Percentiles rank a stretch among this genome's conserved stretches.
These are phyloP conservation scores for Aporophyla nigra DNA, from an alignment of 2,888 invertebrate species.

Conservation along the genomic window DNA sequence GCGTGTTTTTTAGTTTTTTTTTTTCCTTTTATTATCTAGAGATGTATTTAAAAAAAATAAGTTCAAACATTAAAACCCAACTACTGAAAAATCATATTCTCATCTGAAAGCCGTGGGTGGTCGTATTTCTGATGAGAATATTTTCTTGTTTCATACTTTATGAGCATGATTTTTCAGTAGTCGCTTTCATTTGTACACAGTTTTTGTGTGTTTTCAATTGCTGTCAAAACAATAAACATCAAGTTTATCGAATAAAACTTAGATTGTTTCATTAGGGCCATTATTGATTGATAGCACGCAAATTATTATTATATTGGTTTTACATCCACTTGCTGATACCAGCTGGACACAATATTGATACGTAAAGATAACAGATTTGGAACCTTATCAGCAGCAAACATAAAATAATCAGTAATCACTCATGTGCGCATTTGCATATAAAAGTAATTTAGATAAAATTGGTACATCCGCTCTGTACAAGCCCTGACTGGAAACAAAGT, in stretches of 20 bases:
- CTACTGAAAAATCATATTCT: too few species aligned
- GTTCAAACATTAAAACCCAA: too few species aligned
- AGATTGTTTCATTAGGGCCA: conserved; percentile 15
- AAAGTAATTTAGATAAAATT: conserved; percentile 23
- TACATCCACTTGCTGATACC: conserved; percentile 17
- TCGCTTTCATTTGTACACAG: too few species aligned
- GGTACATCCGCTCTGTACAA: conserved; percentile 27
- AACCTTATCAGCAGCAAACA: conserved; percentile 8
- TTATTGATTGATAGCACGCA: conserved; percentile 30
- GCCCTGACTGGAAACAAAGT: not conserved
- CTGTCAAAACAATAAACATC: conserved; percentile 20
- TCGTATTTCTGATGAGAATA: too few species aligned
- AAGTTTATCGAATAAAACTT: conserved; percentile 30
- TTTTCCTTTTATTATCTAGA: too few species aligned
- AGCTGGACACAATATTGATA: conserved; percentile 10
- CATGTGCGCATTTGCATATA: conserved; percentile 54
- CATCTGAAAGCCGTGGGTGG: too few species aligned
- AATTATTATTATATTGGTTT: conserved; percentile 22
- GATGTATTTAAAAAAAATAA: too few species aligned
- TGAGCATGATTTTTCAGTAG: too few species aligned
- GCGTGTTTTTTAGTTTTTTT: too few species aligned
- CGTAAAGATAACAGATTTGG: conserved; percentile 17
- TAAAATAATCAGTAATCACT: conserved; percentile 23
- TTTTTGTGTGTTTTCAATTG: not conserved
- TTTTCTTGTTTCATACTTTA: too few species aligned